Percentiles rank a stretch among this genome's conserved stretches.
These are phyloP conservation scores for Dione juno DNA, from an alignment of 2,888 invertebrate genomes.

Conservation along the genomic window DNA sequence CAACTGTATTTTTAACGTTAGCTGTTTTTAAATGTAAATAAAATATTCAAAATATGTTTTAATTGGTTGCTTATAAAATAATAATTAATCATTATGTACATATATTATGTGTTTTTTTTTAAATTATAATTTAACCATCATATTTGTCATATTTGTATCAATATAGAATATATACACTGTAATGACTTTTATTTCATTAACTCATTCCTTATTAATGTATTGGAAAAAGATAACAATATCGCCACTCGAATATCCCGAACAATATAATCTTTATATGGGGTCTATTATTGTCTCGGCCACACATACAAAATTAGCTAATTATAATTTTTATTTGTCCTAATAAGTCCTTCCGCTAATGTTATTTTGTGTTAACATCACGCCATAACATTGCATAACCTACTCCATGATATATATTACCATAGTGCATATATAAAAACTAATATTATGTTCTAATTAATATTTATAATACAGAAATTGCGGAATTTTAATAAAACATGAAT, in stretches of 20 bases:
- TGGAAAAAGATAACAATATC: neutral
- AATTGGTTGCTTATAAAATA: no score
- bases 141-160: no score
- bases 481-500: neutral
- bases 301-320: neutral
- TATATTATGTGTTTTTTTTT: no score
- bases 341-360: slow-evolving; percentile 30
- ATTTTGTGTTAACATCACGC: neutral
- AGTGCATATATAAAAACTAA: neutral
- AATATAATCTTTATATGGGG: neutral
- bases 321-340: slow-evolving; percentile 32
- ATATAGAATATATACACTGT: no score
- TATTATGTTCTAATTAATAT: slow-evolving; percentile 2
- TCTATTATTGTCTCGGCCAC: neutral
- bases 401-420: neutral
- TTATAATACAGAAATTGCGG: neutral
- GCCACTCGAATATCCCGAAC: neutral
- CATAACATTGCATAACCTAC: neutral
- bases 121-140: no score
- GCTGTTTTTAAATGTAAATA: no score
- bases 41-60: no score
- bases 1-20: no score
- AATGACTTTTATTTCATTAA: no score
- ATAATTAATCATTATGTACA: no score
- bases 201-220: no score